A percentile compares a stretch with the other conserved stretches of the same genome.
These are phyloP conservation scores for Aleiodes testaceus DNA, from an alignment of 2,888 invertebrate genomes.

Conservation along the genomic window DNA sequence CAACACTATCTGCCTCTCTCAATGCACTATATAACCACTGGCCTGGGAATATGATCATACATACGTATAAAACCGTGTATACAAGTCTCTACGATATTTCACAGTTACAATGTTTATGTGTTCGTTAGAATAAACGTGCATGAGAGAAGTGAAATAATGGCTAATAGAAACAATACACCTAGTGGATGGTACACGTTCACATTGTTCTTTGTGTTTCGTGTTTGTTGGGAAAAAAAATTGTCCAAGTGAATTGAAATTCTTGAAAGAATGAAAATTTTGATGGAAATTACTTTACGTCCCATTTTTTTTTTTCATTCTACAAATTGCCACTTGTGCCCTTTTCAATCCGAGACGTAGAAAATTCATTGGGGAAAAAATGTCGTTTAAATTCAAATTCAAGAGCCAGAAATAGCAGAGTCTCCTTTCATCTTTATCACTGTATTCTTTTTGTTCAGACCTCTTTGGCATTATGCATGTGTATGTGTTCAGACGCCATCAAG, in stretches of 20 bases:
- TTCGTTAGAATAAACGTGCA: conserved; percentile 32
- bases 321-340: no score
- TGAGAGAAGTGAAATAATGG: conserved; percentile 51
- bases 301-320: no score
- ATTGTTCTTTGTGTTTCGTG: conserved; percentile 50
- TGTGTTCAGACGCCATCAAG: conserved; percentile 29
- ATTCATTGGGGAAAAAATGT: not conserved
- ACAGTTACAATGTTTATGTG: conserved; percentile 26
- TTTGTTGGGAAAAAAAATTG: conserved; percentile 21
- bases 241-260: conserved; percentile 15
- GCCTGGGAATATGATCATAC: conserved; percentile 18
- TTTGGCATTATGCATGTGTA: conserved; percentile 18
- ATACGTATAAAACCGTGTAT: conserved; percentile 18
- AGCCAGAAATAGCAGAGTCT: not conserved
- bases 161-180: conserved; percentile 53
- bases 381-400: conserved; percentile 18
- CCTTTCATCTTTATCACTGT: conserved; percentile 3
- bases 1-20: conserved; percentile 8
- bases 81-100: not conserved
- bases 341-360: no score
- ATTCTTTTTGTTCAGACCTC: not conserved
- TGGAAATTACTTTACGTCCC: not conserved
- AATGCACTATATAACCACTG: conserved; percentile 11
- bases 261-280: not conserved
- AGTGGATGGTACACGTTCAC: conserved; percentile 32